A percentile compares a stretch with the other conserved stretches of the same genome.
Conservation (phyloP, 2,888 invertebrate species). For the Oscheius sp. region DNA sequence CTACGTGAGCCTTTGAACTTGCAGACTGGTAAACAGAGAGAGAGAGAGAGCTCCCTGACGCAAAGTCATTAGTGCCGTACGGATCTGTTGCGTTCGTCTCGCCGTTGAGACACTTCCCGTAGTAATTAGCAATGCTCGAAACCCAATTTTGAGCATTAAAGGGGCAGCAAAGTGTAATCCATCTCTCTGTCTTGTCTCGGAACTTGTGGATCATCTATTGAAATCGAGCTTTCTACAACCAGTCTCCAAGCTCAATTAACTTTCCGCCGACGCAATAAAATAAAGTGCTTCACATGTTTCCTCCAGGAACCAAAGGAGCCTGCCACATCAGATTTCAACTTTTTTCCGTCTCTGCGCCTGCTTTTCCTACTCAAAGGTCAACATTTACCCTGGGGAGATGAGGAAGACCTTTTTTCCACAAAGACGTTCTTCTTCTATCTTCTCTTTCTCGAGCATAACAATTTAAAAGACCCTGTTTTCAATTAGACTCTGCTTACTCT, state of each 20-base stretch:
- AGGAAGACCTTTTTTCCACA: background rate
- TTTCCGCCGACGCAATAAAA: constrained; percentile 24
- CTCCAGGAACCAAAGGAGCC: constrained; percentile 6
- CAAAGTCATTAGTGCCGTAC: background rate
- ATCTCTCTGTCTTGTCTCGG: background rate
- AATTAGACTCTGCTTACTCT: too few relatives aligned
- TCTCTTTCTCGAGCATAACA: background rate
- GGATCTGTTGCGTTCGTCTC: constrained; percentile 6
- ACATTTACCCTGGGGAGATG: background rate
- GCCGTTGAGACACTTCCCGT: constrained; percentile 21
- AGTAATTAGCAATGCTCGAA: constrained; percentile 24
- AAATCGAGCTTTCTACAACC: constrained; percentile 1
- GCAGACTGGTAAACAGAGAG: too few relatives aligned
- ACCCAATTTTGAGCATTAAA: constrained; percentile 16
- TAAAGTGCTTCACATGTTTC: constrained; percentile 33
- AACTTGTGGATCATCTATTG: constrained; percentile 5
- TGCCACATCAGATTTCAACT: background rate
- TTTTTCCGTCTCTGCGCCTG: background rate
- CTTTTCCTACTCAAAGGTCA: constrained; percentile 1
- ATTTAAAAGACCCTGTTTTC: background rate
- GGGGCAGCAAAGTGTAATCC: constrained; percentile 14
- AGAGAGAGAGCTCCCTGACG: too few relatives aligned
- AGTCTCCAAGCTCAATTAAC: constrained; percentile 27
- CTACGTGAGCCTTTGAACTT: too few relatives aligned
- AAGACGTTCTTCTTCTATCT: background rate